These are phyloP conservation scores for Hypomesus transpacificus DNA, from an alignment of 2,113 vertebrate genomes.

Conservation along the genomic window DNA sequence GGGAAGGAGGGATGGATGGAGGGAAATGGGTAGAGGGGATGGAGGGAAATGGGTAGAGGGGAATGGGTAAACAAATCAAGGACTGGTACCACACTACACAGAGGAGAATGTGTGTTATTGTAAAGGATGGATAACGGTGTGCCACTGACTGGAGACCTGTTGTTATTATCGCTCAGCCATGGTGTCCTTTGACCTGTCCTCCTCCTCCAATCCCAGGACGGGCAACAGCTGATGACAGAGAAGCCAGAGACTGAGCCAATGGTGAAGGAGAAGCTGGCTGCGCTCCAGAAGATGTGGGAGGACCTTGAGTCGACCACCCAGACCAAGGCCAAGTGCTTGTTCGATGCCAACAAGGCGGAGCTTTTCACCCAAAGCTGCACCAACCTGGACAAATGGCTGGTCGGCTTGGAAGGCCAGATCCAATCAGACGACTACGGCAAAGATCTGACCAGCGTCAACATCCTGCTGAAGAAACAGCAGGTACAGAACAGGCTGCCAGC, in stretches of 20 bases:
- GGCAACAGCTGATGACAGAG: constrained; percentile 87
- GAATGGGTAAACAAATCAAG: neutral
- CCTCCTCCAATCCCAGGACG: constrained; percentile 76
- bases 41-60: too few relatives aligned
- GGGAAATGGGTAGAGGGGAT: too few relatives aligned
- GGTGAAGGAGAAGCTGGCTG: constrained; percentile 89
- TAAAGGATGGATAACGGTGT: too few relatives aligned
- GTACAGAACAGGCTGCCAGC: constrained; percentile 48
- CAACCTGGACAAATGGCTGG: constrained; percentile 94
- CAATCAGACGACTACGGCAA: constrained; percentile 96
- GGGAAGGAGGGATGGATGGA: neutral
- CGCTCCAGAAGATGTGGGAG: constrained; percentile 88
- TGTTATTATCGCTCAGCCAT: too few relatives aligned
- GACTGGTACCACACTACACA: neutral
- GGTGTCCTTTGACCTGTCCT: neutral
- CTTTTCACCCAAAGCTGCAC: constrained; percentile 98
- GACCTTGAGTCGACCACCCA: constrained; percentile 95
- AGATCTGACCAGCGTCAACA: constrained; percentile 97
- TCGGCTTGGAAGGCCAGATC: constrained; percentile 86
- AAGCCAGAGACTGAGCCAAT: constrained; percentile 90
- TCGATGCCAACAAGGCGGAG: constrained; percentile 97
- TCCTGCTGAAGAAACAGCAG: constrained; percentile 98
- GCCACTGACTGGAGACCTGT: too few relatives aligned
- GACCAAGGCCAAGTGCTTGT: constrained; percentile 96
- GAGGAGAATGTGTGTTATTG: too few relatives aligned